phyloP scores from a whole-genome alignment of 1,140 invertebrate species.

The Cherax quadricarinatus region DNA sequence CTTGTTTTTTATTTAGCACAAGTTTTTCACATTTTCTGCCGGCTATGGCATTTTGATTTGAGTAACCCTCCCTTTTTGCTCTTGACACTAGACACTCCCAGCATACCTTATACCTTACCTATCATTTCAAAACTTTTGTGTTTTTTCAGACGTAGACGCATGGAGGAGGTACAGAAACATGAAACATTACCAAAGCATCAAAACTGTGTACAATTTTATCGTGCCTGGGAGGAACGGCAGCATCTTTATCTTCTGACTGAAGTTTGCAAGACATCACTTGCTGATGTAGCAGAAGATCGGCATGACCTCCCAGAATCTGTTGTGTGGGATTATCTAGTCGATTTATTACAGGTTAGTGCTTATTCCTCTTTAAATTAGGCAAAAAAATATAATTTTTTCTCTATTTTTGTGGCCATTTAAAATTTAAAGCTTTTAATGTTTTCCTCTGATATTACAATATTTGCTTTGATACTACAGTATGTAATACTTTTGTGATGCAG shows the following conservation, averaged over 20 bases:
- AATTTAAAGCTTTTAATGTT: too few species aligned
- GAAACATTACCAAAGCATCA: slow-evolving; percentile 83
- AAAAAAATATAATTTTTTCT: too few species aligned
- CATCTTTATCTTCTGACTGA: slow-evolving; percentile 86
- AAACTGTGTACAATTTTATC: slow-evolving; percentile 83
- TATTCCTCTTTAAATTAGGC: background rate
- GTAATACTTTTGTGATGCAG: too few species aligned
- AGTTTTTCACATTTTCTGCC: too few species aligned
- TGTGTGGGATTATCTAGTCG: slow-evolving; percentile 80
- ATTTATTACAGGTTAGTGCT: slow-evolving; percentile 78
- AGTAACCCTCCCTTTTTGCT: too few species aligned
- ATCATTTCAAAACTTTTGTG: background rate
- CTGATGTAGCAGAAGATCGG: slow-evolving; percentile 75
- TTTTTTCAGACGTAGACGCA: slow-evolving; percentile 78
- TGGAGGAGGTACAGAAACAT: slow-evolving; percentile 85
- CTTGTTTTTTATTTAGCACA: too few species aligned
- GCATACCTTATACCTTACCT: too few species aligned
- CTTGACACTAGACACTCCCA: too few species aligned
- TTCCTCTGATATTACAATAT: too few species aligned
- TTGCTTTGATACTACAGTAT: too few species aligned
- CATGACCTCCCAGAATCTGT: slow-evolving; percentile 78
- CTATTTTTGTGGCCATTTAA: too few species aligned
- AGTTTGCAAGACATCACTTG: slow-evolving; percentile 80
- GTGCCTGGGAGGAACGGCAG: slow-evolving; percentile 86
- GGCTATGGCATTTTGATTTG: too few species aligned